These are phyloP conservation scores for Brachionus asplanchnoidis DNA, from an alignment of 1,140 invertebrate genomes.

Conservation along the genomic window DNA sequence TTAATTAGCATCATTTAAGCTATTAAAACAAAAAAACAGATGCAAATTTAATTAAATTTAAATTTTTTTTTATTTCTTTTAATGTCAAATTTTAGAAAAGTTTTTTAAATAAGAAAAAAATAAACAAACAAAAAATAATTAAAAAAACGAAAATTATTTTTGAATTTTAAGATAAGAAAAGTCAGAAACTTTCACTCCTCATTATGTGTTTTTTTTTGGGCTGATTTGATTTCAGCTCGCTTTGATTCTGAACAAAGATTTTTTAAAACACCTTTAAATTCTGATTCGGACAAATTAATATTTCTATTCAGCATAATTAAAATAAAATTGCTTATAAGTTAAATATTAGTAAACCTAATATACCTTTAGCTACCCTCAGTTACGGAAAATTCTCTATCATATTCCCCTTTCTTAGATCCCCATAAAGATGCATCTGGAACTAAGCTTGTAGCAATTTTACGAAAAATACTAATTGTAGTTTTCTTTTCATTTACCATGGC, in stretches of 20 bases:
- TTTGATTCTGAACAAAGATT: constrained; percentile 8
- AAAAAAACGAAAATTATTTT: background rate
- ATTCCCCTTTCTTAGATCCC: too few species aligned
- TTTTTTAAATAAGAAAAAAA: background rate
- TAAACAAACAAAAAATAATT: background rate
- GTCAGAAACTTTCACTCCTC: background rate
- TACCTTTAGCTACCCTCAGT: too few species aligned
- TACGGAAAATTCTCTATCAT: too few species aligned
- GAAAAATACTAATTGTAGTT: too few species aligned
- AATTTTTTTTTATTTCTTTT: background rate
- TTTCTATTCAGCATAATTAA: background rate
- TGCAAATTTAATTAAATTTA: background rate
- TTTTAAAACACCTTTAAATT: background rate
- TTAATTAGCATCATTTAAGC: too few species aligned
- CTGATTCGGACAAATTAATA: background rate
- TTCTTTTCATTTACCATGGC: too few species aligned
- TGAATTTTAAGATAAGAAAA: background rate
- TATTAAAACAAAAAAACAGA: too few species aligned
- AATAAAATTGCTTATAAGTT: background rate
- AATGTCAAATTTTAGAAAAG: background rate
- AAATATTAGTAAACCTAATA: too few species aligned
- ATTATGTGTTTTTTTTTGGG: background rate
- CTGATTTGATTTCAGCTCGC: background rate
- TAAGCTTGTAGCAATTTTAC: too few species aligned
- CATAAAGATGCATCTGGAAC: too few species aligned